Evolutionary conservation across 92 coral and sea anemone genomes (phyloP), one percentile per base, ranked within the genome.

Genomic region (Epizoanthus stellaris): DNA sequence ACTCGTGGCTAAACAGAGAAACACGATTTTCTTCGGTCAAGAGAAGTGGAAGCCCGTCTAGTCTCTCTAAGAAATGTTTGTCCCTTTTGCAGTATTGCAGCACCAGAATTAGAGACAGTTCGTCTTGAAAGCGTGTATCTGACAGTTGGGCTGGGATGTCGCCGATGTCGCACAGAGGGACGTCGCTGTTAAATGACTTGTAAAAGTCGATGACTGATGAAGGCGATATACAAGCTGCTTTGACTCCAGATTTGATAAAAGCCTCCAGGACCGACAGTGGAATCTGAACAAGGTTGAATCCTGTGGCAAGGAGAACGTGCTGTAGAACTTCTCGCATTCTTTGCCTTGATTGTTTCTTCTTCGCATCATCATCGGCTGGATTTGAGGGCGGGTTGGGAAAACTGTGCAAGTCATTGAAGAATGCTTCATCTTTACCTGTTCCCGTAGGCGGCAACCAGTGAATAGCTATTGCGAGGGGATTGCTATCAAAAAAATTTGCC

Each of bases 21-120:
- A 95, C 81, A 5, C 43, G 17, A 19, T 89, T 52, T 82, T 95
- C 98, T 60, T 92, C 88, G 0, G 98, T 95, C 74, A 95, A 86
- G 25, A 95, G 92, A 71, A 95, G 80, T 11, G 98, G 98, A 30
- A 93, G 89, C 5, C 92, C 98, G 38, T 91, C 56, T 20, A 95
- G 92, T n/a, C 84, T 85, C 21, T 85, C 80, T 7, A 62, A 49
- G 72, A 95, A 95, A 23, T 45, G 17, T 2, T 63, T 19, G 25
- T 74, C 90, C 54, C 66, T 61, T 61, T 89, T 90, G 66, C 98
- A 95, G 79, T 93, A 95, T 63, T 42, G 39, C 19, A 93, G 89
- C 39, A 91, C 88, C 2, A 43, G 16, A 38, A 66, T 25, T 56
- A 91, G 76, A 36, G 81, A 45, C 6, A 0, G 0, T 3, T 38